Conservation (phyloP, 2,888 invertebrate genomes). For the Bombylius major region DNA sequence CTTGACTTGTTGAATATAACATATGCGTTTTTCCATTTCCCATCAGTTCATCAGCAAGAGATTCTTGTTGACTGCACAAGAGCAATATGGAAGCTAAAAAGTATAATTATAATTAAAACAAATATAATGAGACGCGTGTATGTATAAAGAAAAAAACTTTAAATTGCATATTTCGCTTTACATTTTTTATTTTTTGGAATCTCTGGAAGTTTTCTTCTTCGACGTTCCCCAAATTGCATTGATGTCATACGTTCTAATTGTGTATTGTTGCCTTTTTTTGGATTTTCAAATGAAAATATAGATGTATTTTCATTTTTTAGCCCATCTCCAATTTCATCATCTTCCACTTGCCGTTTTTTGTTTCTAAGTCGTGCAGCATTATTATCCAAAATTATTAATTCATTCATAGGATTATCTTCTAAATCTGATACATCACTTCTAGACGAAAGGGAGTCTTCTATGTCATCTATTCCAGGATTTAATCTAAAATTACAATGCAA, state of each 20-base stretch:
- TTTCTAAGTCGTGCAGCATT: conserved; percentile 4
- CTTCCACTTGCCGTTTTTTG: conserved; percentile 30
- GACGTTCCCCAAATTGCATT: conserved; percentile 40
- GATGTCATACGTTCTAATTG: conserved; percentile 15
- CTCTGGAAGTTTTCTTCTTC: conserved; percentile 74
- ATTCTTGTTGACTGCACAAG: conserved; percentile 45
- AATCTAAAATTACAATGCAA: conserved; percentile 42
- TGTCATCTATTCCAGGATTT: conserved; percentile 73
- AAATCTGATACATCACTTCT: conserved; percentile 59
- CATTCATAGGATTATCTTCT: conserved; percentile 39
- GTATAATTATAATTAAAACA: background rate
- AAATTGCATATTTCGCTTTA: conserved; percentile 36
- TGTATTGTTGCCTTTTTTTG: background rate
- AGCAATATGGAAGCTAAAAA: conserved; percentile 49
- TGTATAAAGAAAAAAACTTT: conserved; percentile 29
- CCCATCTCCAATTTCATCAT: conserved; percentile 37
- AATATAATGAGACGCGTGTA: conserved; percentile 22
- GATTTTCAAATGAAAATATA: too few species aligned
- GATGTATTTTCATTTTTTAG: conserved; percentile 22
- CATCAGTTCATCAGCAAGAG: conserved; percentile 35
- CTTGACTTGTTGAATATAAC: conserved; percentile 26
- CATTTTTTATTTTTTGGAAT: conserved; percentile 82
- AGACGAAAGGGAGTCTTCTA: conserved; percentile 64
- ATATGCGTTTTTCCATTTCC: conserved; percentile 3
- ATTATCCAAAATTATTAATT: background rate